Conservation (phyloP, 2,113 vertebrate genomes). For the Ellobius talpinus region DNA sequence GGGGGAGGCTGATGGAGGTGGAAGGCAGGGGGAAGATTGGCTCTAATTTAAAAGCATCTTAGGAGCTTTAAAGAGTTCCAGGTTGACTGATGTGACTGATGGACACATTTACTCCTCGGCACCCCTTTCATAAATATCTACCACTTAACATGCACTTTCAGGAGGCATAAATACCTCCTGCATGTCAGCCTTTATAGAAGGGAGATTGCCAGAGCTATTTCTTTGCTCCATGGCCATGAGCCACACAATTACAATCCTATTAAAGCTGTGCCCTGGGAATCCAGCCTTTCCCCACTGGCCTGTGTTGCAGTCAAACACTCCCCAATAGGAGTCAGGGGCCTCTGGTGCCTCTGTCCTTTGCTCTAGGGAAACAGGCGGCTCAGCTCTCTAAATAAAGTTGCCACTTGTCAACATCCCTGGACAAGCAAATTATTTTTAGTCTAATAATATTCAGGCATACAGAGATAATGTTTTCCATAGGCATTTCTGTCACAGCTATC, state of each 20-base stretch:
- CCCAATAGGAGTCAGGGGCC: neutral
- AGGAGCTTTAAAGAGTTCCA: conserved; percentile 59
- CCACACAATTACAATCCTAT: neutral
- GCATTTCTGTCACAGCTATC: neutral
- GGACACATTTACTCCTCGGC: conserved; percentile 60
- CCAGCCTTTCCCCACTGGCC: neutral
- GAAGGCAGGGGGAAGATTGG: conserved; percentile 30
- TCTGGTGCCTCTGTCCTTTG: neutral
- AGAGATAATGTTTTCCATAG: conserved; percentile 20
- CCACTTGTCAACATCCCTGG: neutral
- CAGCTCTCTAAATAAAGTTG: neutral
- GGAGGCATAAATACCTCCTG: neutral
- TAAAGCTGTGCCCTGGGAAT: conserved; percentile 16
- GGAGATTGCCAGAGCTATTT: conserved; percentile 54
- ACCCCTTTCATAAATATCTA: conserved; percentile 65
- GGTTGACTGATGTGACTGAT: conserved; percentile 70
- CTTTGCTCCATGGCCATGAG: neutral
- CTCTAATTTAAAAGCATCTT: conserved; percentile 73
- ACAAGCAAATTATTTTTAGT: conserved; percentile 43
- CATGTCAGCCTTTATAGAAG: conserved; percentile 36
- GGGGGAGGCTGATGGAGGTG: neutral
- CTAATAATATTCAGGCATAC: neutral
- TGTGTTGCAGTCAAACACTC: neutral
- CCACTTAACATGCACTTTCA: conserved; percentile 65
- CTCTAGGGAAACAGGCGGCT: neutral